A percentile compares a stretch with the other conserved stretches of the same genome.
Conservation (phyloP, 1,140 invertebrate genomes). For the Bombus consobrinus region DNA sequence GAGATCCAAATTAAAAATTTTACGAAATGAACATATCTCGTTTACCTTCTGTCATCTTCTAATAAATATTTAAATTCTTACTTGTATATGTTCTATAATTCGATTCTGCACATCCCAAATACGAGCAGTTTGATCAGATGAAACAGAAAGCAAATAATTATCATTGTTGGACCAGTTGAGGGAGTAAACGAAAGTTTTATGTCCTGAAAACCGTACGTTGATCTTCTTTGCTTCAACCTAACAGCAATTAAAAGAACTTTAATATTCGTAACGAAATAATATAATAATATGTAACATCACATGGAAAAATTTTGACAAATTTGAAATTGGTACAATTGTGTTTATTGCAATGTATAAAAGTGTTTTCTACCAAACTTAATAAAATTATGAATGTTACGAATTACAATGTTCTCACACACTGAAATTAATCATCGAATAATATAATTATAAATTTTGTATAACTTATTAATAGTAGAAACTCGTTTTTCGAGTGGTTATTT, state of each 20-base stretch:
- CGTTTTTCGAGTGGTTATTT: background rate
- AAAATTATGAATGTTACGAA: no score
- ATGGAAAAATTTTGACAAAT: background rate
- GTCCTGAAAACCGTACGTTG: slow-evolving; percentile 78
- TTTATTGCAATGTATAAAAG: no score
- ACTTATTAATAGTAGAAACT: background rate
- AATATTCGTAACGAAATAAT: background rate
- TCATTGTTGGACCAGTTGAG: slow-evolving; percentile 85
- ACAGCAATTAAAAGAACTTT: slow-evolving; percentile 21
- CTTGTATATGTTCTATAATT: slow-evolving; percentile 76
- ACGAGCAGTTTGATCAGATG: slow-evolving; percentile 85
- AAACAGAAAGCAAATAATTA: slow-evolving; percentile 84
- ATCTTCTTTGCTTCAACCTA: slow-evolving; percentile 72
- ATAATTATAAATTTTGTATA: background rate
- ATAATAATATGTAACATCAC: background rate
- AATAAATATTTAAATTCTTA: slow-evolving; percentile 48
- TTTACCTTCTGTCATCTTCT: background rate
- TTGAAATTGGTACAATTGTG: no score
- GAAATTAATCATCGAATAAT: background rate
- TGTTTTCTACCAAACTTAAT: no score
- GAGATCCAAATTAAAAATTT: background rate
- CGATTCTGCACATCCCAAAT: slow-evolving; percentile 84
- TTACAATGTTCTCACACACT: background rate
- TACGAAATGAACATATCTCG: no score
- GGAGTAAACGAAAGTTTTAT: slow-evolving; percentile 86